Conservation (phyloP, 1,140 invertebrate species). For the Heterodera schachtii region DNA sequence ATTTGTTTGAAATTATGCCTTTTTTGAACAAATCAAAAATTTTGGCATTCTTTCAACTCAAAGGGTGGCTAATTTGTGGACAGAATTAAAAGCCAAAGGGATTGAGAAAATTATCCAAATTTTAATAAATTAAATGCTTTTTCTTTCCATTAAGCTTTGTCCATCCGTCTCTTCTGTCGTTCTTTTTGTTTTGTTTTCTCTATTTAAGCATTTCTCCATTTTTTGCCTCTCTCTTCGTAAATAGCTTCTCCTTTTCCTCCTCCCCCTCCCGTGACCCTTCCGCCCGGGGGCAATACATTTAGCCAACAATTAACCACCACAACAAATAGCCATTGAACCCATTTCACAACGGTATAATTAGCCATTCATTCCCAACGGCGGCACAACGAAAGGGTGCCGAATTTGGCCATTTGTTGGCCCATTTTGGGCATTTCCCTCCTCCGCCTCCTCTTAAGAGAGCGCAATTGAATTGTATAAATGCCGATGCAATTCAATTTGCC, state of each 20-base stretch:
- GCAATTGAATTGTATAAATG: conserved; percentile 8
- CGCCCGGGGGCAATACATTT: too few relatives aligned
- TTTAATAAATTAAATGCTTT: too few relatives aligned
- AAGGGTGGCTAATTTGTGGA: too few relatives aligned
- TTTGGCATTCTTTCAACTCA: too few relatives aligned
- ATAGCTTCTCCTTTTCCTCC: background rate
- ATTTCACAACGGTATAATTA: background rate
- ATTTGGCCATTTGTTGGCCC: background rate
- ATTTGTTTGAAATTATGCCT: too few relatives aligned
- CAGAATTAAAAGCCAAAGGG: too few relatives aligned
- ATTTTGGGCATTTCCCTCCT: background rate
- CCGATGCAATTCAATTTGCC: background rate
- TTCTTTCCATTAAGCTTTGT: too few relatives aligned
- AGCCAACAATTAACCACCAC: background rate
- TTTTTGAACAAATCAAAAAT: too few relatives aligned
- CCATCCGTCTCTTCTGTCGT: background rate
- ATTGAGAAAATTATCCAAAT: too few relatives aligned
- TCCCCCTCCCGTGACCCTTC: too few relatives aligned
- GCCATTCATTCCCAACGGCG: too few relatives aligned
- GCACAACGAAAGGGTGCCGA: background rate
- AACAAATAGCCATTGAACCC: background rate
- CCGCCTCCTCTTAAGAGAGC: background rate
- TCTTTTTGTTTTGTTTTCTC: background rate
- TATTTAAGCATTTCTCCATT: background rate
- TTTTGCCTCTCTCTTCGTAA: background rate